Evolutionary conservation across 2,888 invertebrate species (phyloP).

Genomic region (Plagodis pulveraria): DNA sequence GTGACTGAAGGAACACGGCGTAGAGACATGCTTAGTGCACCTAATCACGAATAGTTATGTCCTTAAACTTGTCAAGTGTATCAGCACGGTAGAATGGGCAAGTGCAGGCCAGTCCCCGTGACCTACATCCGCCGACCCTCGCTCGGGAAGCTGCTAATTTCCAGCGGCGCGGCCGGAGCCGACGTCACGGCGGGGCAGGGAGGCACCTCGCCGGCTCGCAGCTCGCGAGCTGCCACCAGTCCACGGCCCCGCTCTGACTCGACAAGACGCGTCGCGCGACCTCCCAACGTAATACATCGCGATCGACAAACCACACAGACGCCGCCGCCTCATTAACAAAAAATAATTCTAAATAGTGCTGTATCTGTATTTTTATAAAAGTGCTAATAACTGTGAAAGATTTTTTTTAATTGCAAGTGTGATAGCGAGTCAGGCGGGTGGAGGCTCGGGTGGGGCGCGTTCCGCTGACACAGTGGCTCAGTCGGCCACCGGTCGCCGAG

Average conservation of each 20-base stretch:
- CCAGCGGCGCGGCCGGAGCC: constrained; percentile 74
- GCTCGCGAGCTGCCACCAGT: constrained; percentile 67
- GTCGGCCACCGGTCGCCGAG: constrained; percentile 82
- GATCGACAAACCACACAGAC: constrained; percentile 57
- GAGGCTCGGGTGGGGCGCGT: constrained; percentile 80
- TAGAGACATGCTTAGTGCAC: constrained; percentile 39
- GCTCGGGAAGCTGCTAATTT: constrained; percentile 84
- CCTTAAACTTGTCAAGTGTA: constrained; percentile 83
- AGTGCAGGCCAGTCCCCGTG: constrained; percentile 83
- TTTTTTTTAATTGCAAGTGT: constrained; percentile 68
- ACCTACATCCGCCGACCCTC: constrained; percentile 83
- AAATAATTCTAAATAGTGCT: constrained; percentile 41
- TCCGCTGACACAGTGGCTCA: constrained; percentile 86
- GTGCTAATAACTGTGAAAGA: constrained; percentile 68
- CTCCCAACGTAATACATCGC: constrained; percentile 60
- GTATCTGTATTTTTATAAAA: constrained; percentile 42
- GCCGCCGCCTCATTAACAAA: constrained; percentile 51
- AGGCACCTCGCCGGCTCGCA: constrained; percentile 65
- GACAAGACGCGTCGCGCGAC: constrained; percentile 66
- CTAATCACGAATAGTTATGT: constrained; percentile 73
- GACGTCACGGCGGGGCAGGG: constrained; percentile 73
- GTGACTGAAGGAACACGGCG: constrained; percentile 27
- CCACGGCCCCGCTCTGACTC: constrained; percentile 71
- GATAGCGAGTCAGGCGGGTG: constrained; percentile 71
- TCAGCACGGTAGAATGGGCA: constrained; percentile 76